Percentiles rank a stretch among this genome's conserved stretches.
Conservation (phyloP, 2,797 vertebrate species). For the Prionace glauca region DNA sequence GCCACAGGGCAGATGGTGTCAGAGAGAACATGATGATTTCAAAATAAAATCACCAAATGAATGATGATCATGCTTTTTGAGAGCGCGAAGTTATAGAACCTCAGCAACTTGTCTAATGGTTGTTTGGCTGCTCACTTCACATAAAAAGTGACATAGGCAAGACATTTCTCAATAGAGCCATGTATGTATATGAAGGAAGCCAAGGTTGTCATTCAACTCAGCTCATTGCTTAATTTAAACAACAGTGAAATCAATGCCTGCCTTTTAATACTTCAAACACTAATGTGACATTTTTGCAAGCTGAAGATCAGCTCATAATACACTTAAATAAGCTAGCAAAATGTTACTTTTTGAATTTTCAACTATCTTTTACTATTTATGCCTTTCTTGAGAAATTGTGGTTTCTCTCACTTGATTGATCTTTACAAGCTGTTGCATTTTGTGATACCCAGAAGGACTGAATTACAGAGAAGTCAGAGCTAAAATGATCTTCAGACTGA, state of each 20-base stretch:
- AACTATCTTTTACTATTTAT: background rate
- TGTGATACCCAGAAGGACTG: background rate
- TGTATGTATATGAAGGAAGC: background rate
- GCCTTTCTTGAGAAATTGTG: background rate
- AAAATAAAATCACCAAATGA: background rate
- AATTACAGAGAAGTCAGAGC: background rate
- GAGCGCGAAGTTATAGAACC: background rate
- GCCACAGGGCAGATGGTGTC: background rate
- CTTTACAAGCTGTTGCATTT: background rate
- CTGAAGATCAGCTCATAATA: background rate
- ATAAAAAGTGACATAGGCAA: background rate
- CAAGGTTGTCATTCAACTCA: background rate
- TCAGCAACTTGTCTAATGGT: background rate
- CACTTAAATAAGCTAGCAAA: background rate
- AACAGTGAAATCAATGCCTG: background rate
- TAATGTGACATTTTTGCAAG: background rate
- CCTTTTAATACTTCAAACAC: background rate
- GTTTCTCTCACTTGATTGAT: background rate
- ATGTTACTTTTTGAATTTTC: background rate
- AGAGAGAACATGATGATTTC: background rate
- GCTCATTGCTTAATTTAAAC: background rate
- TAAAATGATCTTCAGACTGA: background rate
- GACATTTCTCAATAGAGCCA: background rate
- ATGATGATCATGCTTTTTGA: background rate
- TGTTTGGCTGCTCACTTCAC: background rate